Base-by-base conservation (phyloP, 2,888 invertebrate species). In the Trachelus troglodyta region DNA sequence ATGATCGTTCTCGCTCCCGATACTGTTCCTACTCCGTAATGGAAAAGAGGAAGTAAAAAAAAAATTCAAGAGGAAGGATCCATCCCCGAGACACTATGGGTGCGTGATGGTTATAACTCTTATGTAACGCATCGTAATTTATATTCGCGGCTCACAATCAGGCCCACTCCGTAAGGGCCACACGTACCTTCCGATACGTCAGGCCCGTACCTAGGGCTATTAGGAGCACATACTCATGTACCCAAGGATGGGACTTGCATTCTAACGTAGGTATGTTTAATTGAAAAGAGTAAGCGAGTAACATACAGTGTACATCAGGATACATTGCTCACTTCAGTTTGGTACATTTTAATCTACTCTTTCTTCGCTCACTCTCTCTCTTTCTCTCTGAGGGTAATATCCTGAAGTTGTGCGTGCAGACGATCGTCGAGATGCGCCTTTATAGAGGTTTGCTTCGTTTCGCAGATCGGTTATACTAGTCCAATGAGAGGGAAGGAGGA, bases 101-200 rank as follows among this genome's bases (percentile, higher is more conserved):
- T 85, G 84, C 83, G 80, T 82, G 83, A 40, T 40, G 40, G 40
- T 40, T 40, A 40, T 40, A 40, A 76, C 74, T 83, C 80, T 80
- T 79, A 81, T 83, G 85, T 87, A 88, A 88, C 87, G 83, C 84
- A 82, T 79, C 79, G 84, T 88, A 87, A 88, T 88, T 88, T 88
- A 88, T 87, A 88, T 86, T 86, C 87, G 86, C 88, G 84, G 85
- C 85, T 87, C 85, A 76, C 81, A 79, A 82, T 40, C 40, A 40
- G 40, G 40, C 40, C 40, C 87, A 82, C 81, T 84, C 85, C 85
- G 87, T 87, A 85, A 87, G 86, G 85, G 86, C 88, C 85, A 81
- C 85, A 83, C 69, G 69, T 87, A 85, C 84, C 83, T 87, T 87
- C 80, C 85, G 69, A 69, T 69, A 69, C 69, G 85, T 85, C 85